Base-by-base conservation (phyloP, 1,140 invertebrate species). In the Zaprionus capensis region DNA sequence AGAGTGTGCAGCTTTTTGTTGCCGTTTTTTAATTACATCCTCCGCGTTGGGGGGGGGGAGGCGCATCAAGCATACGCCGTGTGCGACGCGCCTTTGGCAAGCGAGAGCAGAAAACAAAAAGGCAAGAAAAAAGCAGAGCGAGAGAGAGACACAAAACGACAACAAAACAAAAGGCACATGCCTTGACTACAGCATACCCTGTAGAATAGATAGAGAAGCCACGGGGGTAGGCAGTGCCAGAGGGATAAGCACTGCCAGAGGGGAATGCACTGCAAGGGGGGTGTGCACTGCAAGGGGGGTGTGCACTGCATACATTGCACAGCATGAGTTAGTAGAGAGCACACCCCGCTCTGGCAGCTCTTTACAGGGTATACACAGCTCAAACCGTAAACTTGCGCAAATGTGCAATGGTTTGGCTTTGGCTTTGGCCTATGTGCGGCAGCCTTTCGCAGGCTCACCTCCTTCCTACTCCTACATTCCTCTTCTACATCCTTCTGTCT, bases 1-100 rank as follows among this genome's bases (percentile, higher is more conserved):
- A 71, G 68, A 76, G 68, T 78, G 68, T 78, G 78, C 78, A 62
- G 66, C 63, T 85, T 81, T 82, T 82, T 84, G 67, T 81, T 84
- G 71, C 56, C 70, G 68, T 84, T 87, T 87, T 87, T 87, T 87
- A 87, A 87, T 87, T 87, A 87, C 84, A 87, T 87, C 84, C 84
- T 87, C 66, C 51, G 65, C 55, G 61, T 44, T 1, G 41, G 36
- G 11, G 36, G 36, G 24, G 36, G 24, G 20, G 15, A 57, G 63
- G 26, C 12, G 58, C 22, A 69, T 46, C 44, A 69, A 69, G 55
- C 68, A 67, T 64, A 68, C 65, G 56, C 55, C 62, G 20, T 62
- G 64, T 68, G 53, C 67, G 57, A 58, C 20, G 65, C 67, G 71
- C 71, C 68, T 63, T 71, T 70, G 75, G 75, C 58, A 62, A 62